Base-by-base conservation (phyloP, 2,797 vertebrate species). In the Falco naumanni region DNA sequence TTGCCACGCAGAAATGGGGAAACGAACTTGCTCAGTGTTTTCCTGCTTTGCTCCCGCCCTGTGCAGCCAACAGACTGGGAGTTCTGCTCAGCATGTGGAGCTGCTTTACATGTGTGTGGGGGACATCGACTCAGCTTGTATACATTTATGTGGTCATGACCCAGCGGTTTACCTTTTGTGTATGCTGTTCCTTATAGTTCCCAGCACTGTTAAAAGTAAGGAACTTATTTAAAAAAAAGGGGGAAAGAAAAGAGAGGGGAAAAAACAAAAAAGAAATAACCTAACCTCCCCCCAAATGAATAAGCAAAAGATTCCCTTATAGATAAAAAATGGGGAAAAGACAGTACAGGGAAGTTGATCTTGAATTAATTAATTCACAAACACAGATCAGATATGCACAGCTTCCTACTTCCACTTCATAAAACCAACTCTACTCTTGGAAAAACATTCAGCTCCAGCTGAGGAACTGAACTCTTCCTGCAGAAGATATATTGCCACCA, bases 321-420 rank as follows among this genome's bases (percentile, higher is more conserved):
- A 69, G 81, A 72, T 50, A 65, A 43, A 89, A 92, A 95, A 88
- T 11, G 39, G n/a, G 15, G 75, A 79, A 85, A 96, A 91, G 45
- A 39, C 8, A 94, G 54, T 59, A 83, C 39, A 39, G 39, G 53
- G 33, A 96, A 91, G n/a, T 57, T 69, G 72, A 64, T 82, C 47
- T 70, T 89, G 90, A 89, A 83, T 95, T 81, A 95, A 96, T 90
- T 96, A 94, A 91, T 97, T 83, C 45, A 48, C 20, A 85, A 72
- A 54, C 47, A 89, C 81, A 77, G 56, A 90, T 72, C 80, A 94
- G 83, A 87, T 95, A 87, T 22, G 24, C 34, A 87, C 39, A 90
- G 43, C 43, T 93, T 97, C 76, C 83, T 77, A 74, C 77, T 71
- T 83, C 45, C 29, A 56, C 64, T 74, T 93, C 79, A 54, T 93